Conservation (phyloP, 1,140 invertebrate genomes). For the Bacillus rossius region DNA sequence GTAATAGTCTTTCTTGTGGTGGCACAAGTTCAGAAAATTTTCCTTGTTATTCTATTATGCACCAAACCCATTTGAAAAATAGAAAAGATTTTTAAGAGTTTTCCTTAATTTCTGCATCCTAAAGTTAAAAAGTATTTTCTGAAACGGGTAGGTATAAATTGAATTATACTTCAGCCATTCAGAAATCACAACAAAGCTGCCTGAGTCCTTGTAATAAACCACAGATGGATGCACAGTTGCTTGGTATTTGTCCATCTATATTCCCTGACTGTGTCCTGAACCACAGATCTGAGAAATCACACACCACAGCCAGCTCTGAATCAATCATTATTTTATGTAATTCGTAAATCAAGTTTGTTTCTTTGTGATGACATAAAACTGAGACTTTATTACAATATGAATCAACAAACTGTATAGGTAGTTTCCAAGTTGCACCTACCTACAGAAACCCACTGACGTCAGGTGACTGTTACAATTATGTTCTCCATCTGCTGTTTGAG, state of each 20-base stretch:
- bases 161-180: constrained; percentile 21
- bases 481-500: too few species aligned
- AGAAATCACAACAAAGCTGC: constrained; percentile 11
- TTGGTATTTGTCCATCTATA: constrained; percentile 27
- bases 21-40: constrained; percentile 35
- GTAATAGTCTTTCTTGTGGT: constrained; percentile 30
- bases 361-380: constrained; percentile 13
- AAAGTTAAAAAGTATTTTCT: background rate
- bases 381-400: background rate
- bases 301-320: constrained; percentile 10
- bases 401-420: background rate
- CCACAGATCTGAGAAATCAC: constrained; percentile 27
- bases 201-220: constrained; percentile 12
- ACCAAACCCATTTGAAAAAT: constrained; percentile 31
- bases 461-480: too few species aligned
- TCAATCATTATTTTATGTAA: constrained; percentile 15
- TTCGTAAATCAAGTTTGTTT: background rate
- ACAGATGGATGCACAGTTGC: constrained; percentile 28
- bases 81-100: constrained; percentile 12
- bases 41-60: constrained; percentile 34
- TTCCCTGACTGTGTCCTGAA: constrained; percentile 25
- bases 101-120: constrained; percentile 3
- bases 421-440: too few species aligned
- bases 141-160: constrained; percentile 17
- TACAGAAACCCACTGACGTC: too few species aligned